Evolutionary conservation across 1,140 invertebrate genomes (phyloP), one percentile per base, ranked within the genome.

Genomic region (Dreissena polymorpha): DNA sequence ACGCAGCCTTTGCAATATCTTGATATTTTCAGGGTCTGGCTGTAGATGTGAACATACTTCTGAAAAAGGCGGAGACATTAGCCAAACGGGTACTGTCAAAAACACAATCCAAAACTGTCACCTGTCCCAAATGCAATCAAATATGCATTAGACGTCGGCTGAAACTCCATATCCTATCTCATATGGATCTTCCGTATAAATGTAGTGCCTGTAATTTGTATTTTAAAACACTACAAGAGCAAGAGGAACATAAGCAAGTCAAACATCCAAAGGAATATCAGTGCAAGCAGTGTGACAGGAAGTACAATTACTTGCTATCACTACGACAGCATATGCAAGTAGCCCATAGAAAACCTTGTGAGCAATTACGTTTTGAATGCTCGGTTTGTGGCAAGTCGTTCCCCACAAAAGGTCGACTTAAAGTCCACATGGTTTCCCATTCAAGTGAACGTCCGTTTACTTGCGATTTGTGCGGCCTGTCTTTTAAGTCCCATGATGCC

Each of bases 241-340:
- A 67, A 3, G 74, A 76, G 53, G 39, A 3, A 67, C 74, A 76
- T 51, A 67, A 55, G 14, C 10, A 10, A 23, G 63, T 53, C 5
- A 76, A 76, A 67, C 74, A 76, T 23, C 21, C 53, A n/a, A 64
- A 64, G 16, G 74, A 76, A 67, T 76, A 51, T 39, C 16, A 51
- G 16, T 76, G 74, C 55, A 67, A 23, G 23, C 67, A 67, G 13
- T 76, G 74, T 53, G 74, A 64, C 8, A 16, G 65, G n/a, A 64
- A 65, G 23, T 76, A 76, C 53, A 39, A 64, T 13, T 63, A 64
- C 67, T 67, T 27, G 29, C 65, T 67, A 49, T 76, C 74, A 5
- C 23, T 76, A 25, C 50, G 49, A 21, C 63, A 76, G 27, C 74
- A 76, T 76, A 67, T 76, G 16, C 74, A 65, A 23, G 67, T 18